Conservation (phyloP, 2,113 vertebrate species). For the Chloropsis hardwickii region DNA sequence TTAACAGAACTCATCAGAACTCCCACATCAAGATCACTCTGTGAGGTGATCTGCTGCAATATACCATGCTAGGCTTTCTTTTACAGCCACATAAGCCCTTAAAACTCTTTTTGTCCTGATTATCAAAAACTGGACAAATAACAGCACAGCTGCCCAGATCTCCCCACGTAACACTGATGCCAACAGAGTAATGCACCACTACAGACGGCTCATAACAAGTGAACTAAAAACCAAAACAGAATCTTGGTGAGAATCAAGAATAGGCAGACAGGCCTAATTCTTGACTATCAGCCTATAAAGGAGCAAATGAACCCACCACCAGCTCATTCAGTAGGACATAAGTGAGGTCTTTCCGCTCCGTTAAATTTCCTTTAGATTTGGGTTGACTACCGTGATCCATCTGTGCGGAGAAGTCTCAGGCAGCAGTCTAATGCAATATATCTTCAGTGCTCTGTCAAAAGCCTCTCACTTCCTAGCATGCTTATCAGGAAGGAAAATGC, state of each 20-base stretch:
- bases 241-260: too few relatives aligned
- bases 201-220: background rate
- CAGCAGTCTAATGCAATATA: slow-evolving; percentile 10
- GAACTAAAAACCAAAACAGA: background rate
- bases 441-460: slow-evolving; percentile 3
- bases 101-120: background rate
- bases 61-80: background rate
- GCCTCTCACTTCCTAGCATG: background rate
- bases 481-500: background rate
- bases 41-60: background rate
- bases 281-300: background rate
- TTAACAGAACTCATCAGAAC: background rate
- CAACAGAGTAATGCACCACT: background rate
- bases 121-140: background rate
- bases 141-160: background rate
- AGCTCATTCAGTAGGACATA: background rate
- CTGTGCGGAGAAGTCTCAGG: slow-evolving; percentile 25
- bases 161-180: background rate
- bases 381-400: slow-evolving; percentile 13
- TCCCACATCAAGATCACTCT: background rate
- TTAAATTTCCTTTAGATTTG: slow-evolving; percentile 37
- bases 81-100: background rate
- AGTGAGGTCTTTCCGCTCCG: slow-evolving; percentile 5
- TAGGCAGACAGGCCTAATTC: too few relatives aligned
- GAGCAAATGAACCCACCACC: background rate